Base-by-base conservation (phyloP, 2,888 invertebrate species). In the Synergus itoensis region DNA sequence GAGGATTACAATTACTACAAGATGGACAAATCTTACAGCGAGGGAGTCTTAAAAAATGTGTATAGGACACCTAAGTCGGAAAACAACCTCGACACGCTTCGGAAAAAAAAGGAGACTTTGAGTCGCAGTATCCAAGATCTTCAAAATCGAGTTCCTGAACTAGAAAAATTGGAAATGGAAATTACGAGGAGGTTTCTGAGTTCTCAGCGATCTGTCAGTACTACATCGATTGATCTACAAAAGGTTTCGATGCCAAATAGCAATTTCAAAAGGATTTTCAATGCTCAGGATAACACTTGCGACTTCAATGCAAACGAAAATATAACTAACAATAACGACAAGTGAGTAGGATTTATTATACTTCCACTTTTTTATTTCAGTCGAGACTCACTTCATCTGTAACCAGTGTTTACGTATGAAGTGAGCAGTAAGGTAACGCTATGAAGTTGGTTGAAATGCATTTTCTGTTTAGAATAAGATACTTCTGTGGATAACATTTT, bases 1-100 rank as follows among this genome's bases (percentile, higher is more conserved):
- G 90, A 91, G 41, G 88, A 85, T 7, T 77, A 60, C 77, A 81
- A 80, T 80, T 85, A 86, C 69, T 89, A 88, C 80, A 85, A 86
- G n/a, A 89, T 92, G 87, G 91, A 89, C 45, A 91, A 91, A 78
- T 88, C 91, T 18, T 69, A 89, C 28, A 92, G 92, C 82, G 92
- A 91, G 18, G 89, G 92, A 8, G 84, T 87, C 1, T 82, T 91
- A 21, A 88, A 87, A 45, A 81, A 8, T 16, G 48, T 84, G 84
- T 86, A 65, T 82, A 84, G 48, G 88, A 88, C 41, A 75, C 81
- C 76, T 69, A 67, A 18, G 57, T 60, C 64, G 16, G 41, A 65
- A 18, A 79, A 60, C 79, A 85, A 77, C 80, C 79, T 69, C 81
- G 84, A 81, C 84, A 81, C 85, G 0, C 86, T 87, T 8, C 78